phyloP scores from a whole-genome alignment of 2,113 vertebrate species.

The Neolamprologus sp. region DNA sequence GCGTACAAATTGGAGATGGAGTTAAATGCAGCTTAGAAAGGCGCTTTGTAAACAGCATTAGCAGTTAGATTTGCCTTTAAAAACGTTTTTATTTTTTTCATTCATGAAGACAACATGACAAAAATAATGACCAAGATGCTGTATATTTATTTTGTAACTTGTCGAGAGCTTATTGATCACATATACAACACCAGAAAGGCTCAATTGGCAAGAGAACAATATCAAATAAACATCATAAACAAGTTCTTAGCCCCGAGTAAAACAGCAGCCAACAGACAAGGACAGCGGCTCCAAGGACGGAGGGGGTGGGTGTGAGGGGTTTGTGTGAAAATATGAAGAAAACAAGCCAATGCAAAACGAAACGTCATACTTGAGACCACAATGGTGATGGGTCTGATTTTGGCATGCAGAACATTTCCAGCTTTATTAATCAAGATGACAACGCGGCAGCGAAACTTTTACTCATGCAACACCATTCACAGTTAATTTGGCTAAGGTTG shows the following conservation, averaged over 20 bases:
- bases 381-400: not conserved
- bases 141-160: constrained; percentile 58
- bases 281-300: not conserved
- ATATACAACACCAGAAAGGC: constrained; percentile 47
- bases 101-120: not conserved
- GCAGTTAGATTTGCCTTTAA: not conserved
- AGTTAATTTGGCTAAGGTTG: not conserved
- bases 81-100: not conserved
- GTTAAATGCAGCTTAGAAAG: not conserved
- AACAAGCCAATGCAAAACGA: not conserved
- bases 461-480: not conserved
- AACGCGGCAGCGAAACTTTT: not conserved
- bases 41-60: not conserved
- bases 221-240: constrained; percentile 10
- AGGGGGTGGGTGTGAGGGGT: not conserved
- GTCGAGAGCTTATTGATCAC: constrained; percentile 39
- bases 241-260: constrained; percentile 8
- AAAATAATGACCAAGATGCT: not conserved
- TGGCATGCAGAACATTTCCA: not conserved
- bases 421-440: constrained; percentile 3
- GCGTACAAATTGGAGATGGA: not conserved
- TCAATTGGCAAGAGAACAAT: constrained; percentile 25
- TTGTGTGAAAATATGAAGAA: not conserved
- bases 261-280: constrained; percentile 3
- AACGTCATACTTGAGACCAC: not conserved